Conservation (phyloP, 2,113 vertebrate genomes). For the Myrmophylax atrothorax region DNA sequence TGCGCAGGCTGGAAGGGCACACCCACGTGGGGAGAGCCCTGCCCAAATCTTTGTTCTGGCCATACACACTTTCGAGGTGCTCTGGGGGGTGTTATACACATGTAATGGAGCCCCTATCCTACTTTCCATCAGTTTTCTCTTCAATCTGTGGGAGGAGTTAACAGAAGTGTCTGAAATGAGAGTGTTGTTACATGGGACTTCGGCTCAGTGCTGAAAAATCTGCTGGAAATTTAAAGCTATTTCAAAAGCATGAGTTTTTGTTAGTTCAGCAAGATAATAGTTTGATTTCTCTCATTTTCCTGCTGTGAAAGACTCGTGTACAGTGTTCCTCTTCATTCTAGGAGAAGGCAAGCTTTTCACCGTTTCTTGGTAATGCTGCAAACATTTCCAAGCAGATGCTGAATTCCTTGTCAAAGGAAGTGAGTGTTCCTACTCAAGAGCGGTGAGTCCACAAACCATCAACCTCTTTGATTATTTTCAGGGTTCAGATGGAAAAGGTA, state of each 20-base stretch:
- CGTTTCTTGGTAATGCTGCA: constrained; percentile 73
- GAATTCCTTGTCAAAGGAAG: constrained; percentile 63
- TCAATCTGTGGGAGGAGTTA: rapidly evolving
- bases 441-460: constrained; percentile 56
- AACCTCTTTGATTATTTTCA: not conserved
- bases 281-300: not conserved
- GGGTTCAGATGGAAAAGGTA: not conserved
- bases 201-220: not conserved
- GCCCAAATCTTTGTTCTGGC: no score
- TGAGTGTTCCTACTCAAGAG: constrained; percentile 48
- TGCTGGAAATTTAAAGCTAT: not conserved
- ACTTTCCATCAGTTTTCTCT: not conserved
- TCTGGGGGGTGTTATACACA: rapidly evolving
- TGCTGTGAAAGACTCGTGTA: constrained; percentile 42
- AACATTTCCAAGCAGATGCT: constrained; percentile 72
- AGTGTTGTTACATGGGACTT: not conserved
- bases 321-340: constrained; percentile 71
- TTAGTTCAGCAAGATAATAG: not conserved
- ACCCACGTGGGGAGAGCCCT: no score
- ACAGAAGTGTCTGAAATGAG: not conserved
- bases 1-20: no score
- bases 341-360: constrained; percentile 66
- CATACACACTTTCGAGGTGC: not conserved
- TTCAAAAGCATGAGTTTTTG: not conserved
- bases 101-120: not conserved